Percentiles rank a stretch among this genome's conserved stretches.
Conservation (phyloP, 2,888 invertebrate species). For the Brachypalpus laphriformis region DNA sequence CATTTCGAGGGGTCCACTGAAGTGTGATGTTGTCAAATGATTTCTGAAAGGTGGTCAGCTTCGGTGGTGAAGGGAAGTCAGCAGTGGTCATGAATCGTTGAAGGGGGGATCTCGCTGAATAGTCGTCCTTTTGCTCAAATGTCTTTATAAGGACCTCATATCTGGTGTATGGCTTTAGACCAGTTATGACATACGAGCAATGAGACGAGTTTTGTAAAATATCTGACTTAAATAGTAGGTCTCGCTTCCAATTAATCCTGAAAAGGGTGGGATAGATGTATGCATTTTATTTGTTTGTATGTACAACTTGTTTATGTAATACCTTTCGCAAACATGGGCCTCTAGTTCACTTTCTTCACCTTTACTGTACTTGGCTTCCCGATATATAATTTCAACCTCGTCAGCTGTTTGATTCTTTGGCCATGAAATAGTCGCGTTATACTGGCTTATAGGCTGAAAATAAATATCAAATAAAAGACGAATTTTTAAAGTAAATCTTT, state of each 20-base stretch:
- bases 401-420: conserved; percentile 76
- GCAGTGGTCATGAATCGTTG: conserved; percentile 84
- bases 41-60: conserved; percentile 60
- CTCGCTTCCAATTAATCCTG: conserved; percentile 79
- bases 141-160: conserved; percentile 91
- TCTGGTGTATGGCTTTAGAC: conserved; percentile 86
- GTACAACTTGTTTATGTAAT: neutral
- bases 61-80: conserved; percentile 83
- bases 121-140: conserved; percentile 83
- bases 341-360: conserved; percentile 78
- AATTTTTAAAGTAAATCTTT: no score
- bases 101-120: conserved; percentile 81
- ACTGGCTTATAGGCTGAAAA: conserved; percentile 76
- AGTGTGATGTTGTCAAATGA: conserved; percentile 81
- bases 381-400: conserved; percentile 78
- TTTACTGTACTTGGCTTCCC: conserved; percentile 38
- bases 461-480: conserved; percentile 76
- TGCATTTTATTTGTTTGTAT: neutral
- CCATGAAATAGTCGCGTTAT: conserved; percentile 77
- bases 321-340: conserved; percentile 76
- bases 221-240: conserved; percentile 76
- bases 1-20: conserved; percentile 83
- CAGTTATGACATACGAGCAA: conserved; percentile 79
- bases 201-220: conserved; percentile 75
- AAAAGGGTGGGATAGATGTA: neutral